A percentile compares a stretch with the other conserved stretches of the same genome.
Conservation (phyloP, 1,140 invertebrate species). For the Lordiphosa mommai region DNA sequence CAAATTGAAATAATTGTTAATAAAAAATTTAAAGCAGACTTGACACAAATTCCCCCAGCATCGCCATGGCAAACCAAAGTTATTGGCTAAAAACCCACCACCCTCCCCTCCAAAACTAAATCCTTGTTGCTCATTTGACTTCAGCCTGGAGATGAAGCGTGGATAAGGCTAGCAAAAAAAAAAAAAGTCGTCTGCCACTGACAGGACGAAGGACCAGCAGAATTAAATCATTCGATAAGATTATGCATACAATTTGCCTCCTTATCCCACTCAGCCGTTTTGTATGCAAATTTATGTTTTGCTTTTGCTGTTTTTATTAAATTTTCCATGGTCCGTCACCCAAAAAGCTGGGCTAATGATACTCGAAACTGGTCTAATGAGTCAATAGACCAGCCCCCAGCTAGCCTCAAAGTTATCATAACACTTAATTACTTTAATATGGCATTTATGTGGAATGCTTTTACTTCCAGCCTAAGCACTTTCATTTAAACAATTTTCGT, state of each 20-base stretch:
- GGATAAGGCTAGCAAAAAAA: constrained; percentile 36
- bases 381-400: constrained; percentile 54
- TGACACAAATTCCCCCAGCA: not conserved
- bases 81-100: too few species aligned
- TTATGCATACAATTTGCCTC: constrained; percentile 54
- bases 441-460: constrained; percentile 27
- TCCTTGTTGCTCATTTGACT: constrained; percentile 35
- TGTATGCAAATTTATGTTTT: constrained; percentile 60
- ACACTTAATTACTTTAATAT: constrained; percentile 74
- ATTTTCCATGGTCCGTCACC: constrained; percentile 32
- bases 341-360: constrained; percentile 46
- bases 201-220: constrained; percentile 29
- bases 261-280: constrained; percentile 17
- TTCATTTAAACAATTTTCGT: constrained; percentile 14
- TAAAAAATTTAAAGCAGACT: constrained; percentile 29
- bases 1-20: constrained; percentile 25
- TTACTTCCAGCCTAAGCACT: not conserved
- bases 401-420: constrained; percentile 41
- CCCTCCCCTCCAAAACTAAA: not conserved
- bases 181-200: constrained; percentile 25
- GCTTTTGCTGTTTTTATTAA: constrained; percentile 59
- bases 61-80: constrained; percentile 30
- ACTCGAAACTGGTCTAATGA: constrained; percentile 67
- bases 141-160: constrained; percentile 7
- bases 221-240: constrained; percentile 77